Evolutionary conservation across 2,113 vertebrate species (phyloP), one percentile per base, ranked within the genome.

Genomic region (Nematolebias whitei): DNA sequence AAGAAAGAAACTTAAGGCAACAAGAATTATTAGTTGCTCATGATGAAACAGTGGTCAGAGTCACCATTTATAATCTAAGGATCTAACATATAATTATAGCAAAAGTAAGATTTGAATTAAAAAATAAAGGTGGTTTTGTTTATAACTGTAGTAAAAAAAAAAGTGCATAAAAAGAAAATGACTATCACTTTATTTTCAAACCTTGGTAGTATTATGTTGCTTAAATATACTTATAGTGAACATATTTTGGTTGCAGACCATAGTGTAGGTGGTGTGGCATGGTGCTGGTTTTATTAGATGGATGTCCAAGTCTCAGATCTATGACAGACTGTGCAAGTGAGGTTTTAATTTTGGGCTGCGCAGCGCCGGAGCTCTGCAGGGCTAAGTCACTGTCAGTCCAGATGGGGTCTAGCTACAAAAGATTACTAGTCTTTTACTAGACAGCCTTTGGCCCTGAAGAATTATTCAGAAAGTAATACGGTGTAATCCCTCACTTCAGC

Each of bases 231-330:
- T 80, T 68, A 83, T 89, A 87, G 88, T 88, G 82, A 90, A 83
- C 81, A 87, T 54, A 68, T 5, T 80, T 80, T 87, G 81, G 85
- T 80, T 48, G 29, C 14, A 20, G 53, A 64, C 74, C 74, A 68
- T 68, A 35, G 18, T 32, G 7, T 2, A 73, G 75, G 64, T 84
- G 81, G 68, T 19, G 70, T 62, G 67, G 67, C 23, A n/a, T 80
- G 76, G 70, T 79, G 69, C 74, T 47, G 49, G 80, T 89, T 90
- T 91, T 85, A 86, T 91, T 87, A 89, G 80, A 73, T 82, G 82
- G 85, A 92, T 84, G 80, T 78, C 70, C 63, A 87, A 80, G 92
- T 93, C 91, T 92, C 74, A 86, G 78, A 63, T 83, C 80, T 87
- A 75, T 89, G 80, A 86, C 85, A 85, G 85, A 90, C 87, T 89